Evolutionary conservation across 2,888 invertebrate genomes (phyloP).

Genomic region (Cetonia aurata): DNA sequence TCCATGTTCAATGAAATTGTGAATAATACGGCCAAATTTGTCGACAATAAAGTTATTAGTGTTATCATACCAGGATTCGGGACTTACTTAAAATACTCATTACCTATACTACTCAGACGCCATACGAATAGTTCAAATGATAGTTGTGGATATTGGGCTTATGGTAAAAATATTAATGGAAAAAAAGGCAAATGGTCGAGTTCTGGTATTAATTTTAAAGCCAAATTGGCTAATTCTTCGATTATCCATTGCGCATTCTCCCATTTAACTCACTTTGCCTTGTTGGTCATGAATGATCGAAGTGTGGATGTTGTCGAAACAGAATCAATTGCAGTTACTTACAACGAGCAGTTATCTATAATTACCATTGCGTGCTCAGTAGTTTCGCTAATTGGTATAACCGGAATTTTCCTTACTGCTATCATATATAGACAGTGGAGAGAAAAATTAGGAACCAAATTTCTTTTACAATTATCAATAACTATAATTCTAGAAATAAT

Average conservation of each 20-base stretch:
- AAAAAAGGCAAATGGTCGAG: constrained; percentile 70
- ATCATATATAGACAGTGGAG: constrained; percentile 72
- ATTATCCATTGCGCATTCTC: constrained; percentile 69
- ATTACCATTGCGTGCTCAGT: constrained; percentile 70
- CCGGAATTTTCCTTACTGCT: constrained; percentile 70
- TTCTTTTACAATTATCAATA: constrained; percentile 71
- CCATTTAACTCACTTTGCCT: constrained; percentile 74
- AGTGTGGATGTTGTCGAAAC: constrained; percentile 46
- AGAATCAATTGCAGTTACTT: constrained; percentile 55
- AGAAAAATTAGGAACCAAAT: constrained; percentile 73
- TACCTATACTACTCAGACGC: constrained; percentile 71
- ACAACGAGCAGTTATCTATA: constrained; percentile 60
- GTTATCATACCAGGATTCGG: constrained; percentile 72
- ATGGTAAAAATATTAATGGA: constrained; percentile 59
- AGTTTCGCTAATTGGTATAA: constrained; percentile 69
- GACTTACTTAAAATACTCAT: constrained; percentile 69
- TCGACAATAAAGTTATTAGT: constrained; percentile 72
- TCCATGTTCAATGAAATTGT: constrained; percentile 57
- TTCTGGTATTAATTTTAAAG: constrained; percentile 68
- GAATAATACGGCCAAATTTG: constrained; percentile 51
- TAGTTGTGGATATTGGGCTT: constrained; percentile 72
- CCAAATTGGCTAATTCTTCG: constrained; percentile 59
- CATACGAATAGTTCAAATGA: constrained; percentile 59
- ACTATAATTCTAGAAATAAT: constrained; percentile 68
- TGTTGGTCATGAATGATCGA: constrained; percentile 64